Conservation (phyloP, 1,140 invertebrate genomes). For the Calliphora vicina region DNA sequence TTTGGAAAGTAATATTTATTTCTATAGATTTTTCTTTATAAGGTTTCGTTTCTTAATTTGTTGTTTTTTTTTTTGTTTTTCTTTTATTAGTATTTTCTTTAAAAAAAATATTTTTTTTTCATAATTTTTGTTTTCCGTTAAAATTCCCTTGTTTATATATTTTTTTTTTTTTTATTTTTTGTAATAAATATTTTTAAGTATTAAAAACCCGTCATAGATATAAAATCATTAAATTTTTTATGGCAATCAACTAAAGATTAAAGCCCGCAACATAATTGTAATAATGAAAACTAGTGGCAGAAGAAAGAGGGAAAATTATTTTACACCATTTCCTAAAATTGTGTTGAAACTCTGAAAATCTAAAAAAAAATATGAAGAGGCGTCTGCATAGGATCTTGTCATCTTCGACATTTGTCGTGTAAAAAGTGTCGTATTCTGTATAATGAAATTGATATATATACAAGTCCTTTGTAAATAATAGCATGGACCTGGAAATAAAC, state of each 20-base stretch:
- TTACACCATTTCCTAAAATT: background rate
- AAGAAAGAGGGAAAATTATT: background rate
- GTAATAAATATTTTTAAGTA: background rate
- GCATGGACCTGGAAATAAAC: too few species aligned
- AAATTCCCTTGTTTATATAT: conserved; percentile 5
- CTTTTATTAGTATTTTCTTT: conserved; percentile 1
- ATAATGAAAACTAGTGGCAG: background rate
- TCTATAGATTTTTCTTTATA: background rate
- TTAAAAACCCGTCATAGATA: conserved; percentile 5
- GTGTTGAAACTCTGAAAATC: too few species aligned
- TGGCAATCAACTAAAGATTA: background rate
- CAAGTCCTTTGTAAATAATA: too few species aligned
- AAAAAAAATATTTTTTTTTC: background rate
- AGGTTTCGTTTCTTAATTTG: background rate
- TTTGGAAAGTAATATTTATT: background rate
- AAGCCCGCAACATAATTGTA: conserved; percentile 11
- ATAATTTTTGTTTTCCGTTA: conserved; percentile 1
- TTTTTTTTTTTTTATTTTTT: background rate
- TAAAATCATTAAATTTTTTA: conserved; percentile 17
- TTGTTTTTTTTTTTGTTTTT: background rate
- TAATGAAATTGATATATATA: too few species aligned
- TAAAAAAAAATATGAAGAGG: too few species aligned
- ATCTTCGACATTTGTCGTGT: too few species aligned
- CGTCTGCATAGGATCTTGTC: too few species aligned
- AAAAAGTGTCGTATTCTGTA: too few species aligned